Conservation (phyloP, 2,888 invertebrate genomes). For the Bombyx huttoni region DNA sequence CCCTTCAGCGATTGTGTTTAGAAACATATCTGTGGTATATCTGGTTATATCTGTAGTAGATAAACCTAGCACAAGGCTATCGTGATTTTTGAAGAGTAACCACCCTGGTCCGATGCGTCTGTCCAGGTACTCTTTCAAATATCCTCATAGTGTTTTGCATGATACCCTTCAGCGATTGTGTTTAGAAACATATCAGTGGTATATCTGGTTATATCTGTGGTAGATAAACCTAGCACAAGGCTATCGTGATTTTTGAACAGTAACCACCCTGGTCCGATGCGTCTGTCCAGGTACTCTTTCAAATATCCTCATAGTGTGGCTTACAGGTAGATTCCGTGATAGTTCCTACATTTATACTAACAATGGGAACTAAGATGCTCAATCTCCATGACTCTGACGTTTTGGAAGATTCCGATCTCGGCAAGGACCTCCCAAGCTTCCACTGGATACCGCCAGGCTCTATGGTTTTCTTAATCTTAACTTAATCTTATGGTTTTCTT, state of each 20-base stretch:
- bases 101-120: background rate
- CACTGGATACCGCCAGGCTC: no score
- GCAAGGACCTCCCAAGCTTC: no score
- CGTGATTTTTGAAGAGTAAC: conserved; percentile 1
- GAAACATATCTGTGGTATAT: no score
- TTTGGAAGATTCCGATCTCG: no score
- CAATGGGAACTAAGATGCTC: no score
- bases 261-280: background rate
- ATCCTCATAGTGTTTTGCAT: conserved; percentile 2
- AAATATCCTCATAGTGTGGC: conserved; percentile 1
- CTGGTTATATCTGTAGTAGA: background rate
- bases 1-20: no score
- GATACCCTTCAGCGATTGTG: no score
- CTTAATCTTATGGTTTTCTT: no score
- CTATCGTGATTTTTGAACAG: conserved; percentile 1
- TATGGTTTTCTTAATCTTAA: no score
- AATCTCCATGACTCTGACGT: no score
- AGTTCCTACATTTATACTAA: no score
- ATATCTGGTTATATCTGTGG: no score
- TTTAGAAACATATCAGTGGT: background rate
- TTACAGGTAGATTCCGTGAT: background rate
- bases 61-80: conserved; percentile 1
- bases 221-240: conserved; percentile 1
- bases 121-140: conserved; percentile 1
- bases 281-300: conserved; percentile 1